Evolutionary conservation across 2,113 vertebrate species (phyloP), one percentile per base, ranked within the genome.

Genomic region (Centropus unirufus): DNA sequence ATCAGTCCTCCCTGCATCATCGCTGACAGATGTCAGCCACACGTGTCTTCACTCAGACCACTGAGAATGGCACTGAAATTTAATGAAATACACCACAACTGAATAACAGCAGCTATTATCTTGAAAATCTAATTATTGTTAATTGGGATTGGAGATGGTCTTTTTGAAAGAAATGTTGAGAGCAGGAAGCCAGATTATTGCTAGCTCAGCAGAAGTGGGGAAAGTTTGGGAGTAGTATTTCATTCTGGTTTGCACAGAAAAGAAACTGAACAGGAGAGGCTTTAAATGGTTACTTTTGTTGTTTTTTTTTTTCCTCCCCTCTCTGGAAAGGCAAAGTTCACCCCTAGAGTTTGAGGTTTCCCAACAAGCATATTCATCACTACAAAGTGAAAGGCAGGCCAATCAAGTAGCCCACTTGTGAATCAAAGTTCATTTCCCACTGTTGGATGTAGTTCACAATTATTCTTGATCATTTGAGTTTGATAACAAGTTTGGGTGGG

Each of bases 1-100:
- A 81, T 75, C 52, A 55, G 47, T 55, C 59, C 69, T 90, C 8
- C 30, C 58, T 80, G 46, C 70, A 72, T 39, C 57, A 46, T n/a
- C 67, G 52, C 69, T 93, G 69, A 29, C 61, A 42, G 40, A 12
- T 18, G 42, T 61, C 81, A 83, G 27, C 42, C 87, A 44, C 74
- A 55, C 11, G 3, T 1, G 0, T 36, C 59, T 46, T 34, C 54
- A 47, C 32, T 34, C 49, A 30, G 32, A 52, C 52, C 51, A 77
- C 22, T 34, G 44, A 52, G 68, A 80, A 46, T 0, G 17, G 7
- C 47, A 66, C 44, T 0, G 0, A 30, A 81, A 55, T 27, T n/a
- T 58, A 19, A 0, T 14, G 11, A 78, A 52, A 13, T 15, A 12
- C 23, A 52, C 27, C 47, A 68, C 59, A 44, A 70, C 29, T 11